phyloP scores from a whole-genome alignment of 1,140 invertebrate species.

The Trypoxylus dichotomus region DNA sequence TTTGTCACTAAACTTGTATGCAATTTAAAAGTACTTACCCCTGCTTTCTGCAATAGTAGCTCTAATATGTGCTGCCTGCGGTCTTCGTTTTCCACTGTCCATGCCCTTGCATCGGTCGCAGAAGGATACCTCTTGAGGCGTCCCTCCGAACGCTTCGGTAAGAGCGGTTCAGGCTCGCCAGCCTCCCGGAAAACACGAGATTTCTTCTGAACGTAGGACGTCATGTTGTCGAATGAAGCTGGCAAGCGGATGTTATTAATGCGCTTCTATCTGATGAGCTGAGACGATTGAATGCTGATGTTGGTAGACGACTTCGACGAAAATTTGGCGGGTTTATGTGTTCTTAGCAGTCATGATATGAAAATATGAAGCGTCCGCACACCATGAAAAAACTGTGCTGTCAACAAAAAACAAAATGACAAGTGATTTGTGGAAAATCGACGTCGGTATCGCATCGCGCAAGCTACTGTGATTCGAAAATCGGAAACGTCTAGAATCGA shows the following conservation, averaged over 20 bases:
- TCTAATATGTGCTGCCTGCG: slow-evolving; percentile 49
- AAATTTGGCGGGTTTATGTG: slow-evolving; percentile 4
- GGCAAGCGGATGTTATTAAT: neutral
- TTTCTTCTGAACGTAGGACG: slow-evolving; percentile 45
- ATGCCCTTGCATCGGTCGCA: slow-evolving; percentile 46
- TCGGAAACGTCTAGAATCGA: no score
- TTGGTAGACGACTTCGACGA: neutral
- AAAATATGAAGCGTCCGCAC: neutral
- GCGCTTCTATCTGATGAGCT: neutral
- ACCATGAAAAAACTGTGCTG: neutral
- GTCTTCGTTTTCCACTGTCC: slow-evolving; percentile 43
- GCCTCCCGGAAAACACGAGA: slow-evolving; percentile 38
- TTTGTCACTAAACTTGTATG: neutral
- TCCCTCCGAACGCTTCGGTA: slow-evolving; percentile 43
- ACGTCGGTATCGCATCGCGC: neutral
- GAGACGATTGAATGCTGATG: neutral
- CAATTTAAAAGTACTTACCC: neutral
- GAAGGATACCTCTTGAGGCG: slow-evolving; percentile 47
- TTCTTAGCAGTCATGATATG: neutral
- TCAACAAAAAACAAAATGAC: slow-evolving; percentile 24
- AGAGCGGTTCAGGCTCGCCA: slow-evolving; percentile 33
- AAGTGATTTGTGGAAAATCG: neutral
- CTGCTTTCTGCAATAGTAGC: slow-evolving; percentile 32
- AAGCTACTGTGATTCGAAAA: slow-evolving; percentile 1
- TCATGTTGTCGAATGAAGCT: slow-evolving; percentile 34